phyloP scores from a whole-genome alignment of 2,888 invertebrate species.

The Macaria liturata region DNA sequence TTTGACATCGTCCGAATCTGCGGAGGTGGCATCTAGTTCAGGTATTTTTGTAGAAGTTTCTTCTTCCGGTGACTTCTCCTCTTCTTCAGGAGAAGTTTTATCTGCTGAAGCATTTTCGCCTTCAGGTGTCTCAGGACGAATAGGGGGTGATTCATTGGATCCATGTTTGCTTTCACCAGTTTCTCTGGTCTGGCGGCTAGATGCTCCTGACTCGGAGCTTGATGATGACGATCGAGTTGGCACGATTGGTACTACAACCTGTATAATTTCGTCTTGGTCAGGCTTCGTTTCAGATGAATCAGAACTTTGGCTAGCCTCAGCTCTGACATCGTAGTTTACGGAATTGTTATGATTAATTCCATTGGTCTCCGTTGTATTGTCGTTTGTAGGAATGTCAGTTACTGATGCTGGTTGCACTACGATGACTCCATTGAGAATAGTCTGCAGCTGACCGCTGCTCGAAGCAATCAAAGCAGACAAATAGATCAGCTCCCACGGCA shows the following conservation, averaged over 20 bases:
- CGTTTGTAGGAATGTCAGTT: background rate
- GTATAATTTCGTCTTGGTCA: too few relatives aligned
- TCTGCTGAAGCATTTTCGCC: background rate
- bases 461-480: constrained; percentile 30
- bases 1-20: background rate
- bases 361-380: too few relatives aligned
- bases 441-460: constrained; percentile 23
- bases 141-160: background rate
- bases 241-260: too few relatives aligned
- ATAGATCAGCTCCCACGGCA: constrained; percentile 41
- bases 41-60: too few relatives aligned
- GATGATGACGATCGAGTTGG: too few relatives aligned
- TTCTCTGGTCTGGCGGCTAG: constrained; percentile 2
- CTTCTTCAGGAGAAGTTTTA: background rate
- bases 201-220: background rate
- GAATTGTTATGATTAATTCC: too few relatives aligned
- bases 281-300: too few relatives aligned
- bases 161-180: constrained; percentile 3
- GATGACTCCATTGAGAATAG: constrained; percentile 4
- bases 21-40: background rate
- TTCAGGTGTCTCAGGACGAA: constrained; percentile 8
- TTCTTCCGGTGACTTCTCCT: background rate
- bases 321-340: too few relatives aligned
- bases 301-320: too few relatives aligned
- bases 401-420: background rate